phyloP scores from a whole-genome alignment of 2,888 invertebrate species.

The Oscheius sp. region DNA sequence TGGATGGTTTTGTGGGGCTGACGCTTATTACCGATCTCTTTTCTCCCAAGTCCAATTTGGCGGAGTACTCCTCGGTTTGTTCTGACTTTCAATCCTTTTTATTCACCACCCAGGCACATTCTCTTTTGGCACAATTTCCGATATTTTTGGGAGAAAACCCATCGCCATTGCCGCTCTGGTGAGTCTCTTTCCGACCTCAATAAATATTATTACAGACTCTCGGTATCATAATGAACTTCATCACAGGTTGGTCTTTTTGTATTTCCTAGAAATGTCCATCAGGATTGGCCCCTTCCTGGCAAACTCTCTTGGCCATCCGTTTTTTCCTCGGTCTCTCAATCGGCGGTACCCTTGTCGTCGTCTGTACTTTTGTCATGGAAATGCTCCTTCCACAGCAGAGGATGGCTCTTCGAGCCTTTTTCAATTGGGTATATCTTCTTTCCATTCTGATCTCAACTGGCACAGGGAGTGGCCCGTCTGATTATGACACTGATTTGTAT shows the following conservation, averaged over 20 bases:
- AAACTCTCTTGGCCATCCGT: slow-evolving; percentile 36
- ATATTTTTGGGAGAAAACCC: slow-evolving; percentile 59
- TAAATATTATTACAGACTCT: too few relatives aligned
- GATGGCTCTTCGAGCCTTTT: slow-evolving; percentile 71
- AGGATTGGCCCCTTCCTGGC: slow-evolving; percentile 37
- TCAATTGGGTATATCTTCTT: slow-evolving; percentile 68
- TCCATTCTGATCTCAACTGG: neutral
- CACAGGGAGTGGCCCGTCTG: slow-evolving; percentile 65
- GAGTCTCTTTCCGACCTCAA: too few relatives aligned
- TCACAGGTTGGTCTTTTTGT: slow-evolving; percentile 50
- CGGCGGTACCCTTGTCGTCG: slow-evolving; percentile 70
- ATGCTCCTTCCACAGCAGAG: slow-evolving; percentile 71
- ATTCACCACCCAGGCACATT: slow-evolving; percentile 62
- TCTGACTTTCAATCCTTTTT: neutral
- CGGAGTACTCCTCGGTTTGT: slow-evolving; percentile 53
- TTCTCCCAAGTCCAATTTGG: slow-evolving; percentile 66
- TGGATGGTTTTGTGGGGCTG: slow-evolving; percentile 67
- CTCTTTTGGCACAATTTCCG: slow-evolving; percentile 64
- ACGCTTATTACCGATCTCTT: slow-evolving; percentile 57
- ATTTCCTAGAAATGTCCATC: neutral
- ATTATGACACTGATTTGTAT: slow-evolving; percentile 66
- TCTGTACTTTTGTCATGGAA: slow-evolving; percentile 72
- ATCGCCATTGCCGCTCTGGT: slow-evolving; percentile 60
- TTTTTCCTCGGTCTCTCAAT: slow-evolving; percentile 60
- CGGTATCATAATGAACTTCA: slow-evolving; percentile 58